phyloP scores from a whole-genome alignment of 2,888 invertebrate species.

The Athripsodes cinereus region DNA sequence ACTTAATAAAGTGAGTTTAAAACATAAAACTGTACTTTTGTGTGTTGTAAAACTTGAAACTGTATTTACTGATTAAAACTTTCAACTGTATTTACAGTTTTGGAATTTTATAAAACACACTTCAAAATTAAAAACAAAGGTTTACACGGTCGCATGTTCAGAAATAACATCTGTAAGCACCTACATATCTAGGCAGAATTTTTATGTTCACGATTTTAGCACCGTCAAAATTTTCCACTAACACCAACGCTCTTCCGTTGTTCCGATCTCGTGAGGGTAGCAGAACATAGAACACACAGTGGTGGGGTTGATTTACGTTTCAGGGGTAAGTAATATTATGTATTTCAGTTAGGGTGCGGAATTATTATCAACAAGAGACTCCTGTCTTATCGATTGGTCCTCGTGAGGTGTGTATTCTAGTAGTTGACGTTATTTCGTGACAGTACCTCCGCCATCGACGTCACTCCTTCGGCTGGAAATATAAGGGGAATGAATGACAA shows the following conservation, averaged over 20 bases:
- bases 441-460: too few relatives aligned
- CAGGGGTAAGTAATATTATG: slow-evolving; percentile 3
- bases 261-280: not conserved
- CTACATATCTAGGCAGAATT: not conserved
- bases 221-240: not conserved
- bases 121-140: too few relatives aligned
- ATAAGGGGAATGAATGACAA: too few relatives aligned
- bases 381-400: slow-evolving; percentile 16
- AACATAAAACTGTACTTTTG: too few relatives aligned
- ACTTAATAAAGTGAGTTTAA: too few relatives aligned
- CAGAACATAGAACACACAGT: too few relatives aligned
- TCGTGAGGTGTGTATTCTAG: not conserved
- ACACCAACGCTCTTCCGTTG: not conserved
- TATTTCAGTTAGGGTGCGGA: slow-evolving; percentile 4
- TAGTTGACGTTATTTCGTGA: too few relatives aligned
- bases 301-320: slow-evolving; percentile 5
- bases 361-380: slow-evolving; percentile 11
- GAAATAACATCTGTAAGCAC: not conserved
- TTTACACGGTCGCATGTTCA: not conserved
- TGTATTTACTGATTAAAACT: too few relatives aligned
- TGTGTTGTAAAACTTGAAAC: too few relatives aligned
- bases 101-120: too few relatives aligned
- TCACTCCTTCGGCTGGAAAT: too few relatives aligned
- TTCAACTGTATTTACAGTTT: too few relatives aligned
- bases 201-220: not conserved